These are phyloP conservation scores for Neotoxoptera formosana DNA, from an alignment of 1,140 invertebrate genomes.

Conservation along the genomic window DNA sequence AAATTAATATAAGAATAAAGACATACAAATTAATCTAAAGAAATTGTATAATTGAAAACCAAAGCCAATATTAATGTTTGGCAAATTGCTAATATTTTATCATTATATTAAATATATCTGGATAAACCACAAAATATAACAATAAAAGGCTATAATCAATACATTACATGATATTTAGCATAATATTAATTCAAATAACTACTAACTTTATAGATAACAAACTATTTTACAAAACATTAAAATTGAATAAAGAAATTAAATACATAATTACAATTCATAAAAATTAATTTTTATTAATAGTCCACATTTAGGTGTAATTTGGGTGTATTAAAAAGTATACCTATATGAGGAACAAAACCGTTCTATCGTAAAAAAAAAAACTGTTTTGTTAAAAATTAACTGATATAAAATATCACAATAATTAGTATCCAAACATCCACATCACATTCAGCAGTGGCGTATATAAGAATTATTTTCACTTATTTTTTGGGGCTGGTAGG, in stretches of 20 bases:
- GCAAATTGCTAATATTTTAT: neutral
- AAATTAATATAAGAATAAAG: neutral
- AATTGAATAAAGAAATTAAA: conserved; percentile 31
- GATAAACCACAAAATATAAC: neutral
- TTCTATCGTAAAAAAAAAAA: conserved; percentile 10
- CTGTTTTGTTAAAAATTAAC: neutral
- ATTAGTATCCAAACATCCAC: neutral
- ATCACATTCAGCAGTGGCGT: neutral
- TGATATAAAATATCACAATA: conserved; percentile 30
- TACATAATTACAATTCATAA: conserved; percentile 11
- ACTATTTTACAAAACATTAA: conserved; percentile 34
- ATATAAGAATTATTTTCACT: neutral
- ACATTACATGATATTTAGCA: conserved; percentile 10
- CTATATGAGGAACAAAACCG: conserved; percentile 32
- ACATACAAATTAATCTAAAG: neutral
- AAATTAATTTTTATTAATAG: neutral
- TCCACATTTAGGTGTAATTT: conserved; percentile 3
- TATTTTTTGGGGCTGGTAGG: neutral
- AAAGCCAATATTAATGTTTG: neutral
- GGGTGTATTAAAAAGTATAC: neutral
- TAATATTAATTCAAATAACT: conserved; percentile 8
- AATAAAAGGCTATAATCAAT: conserved; percentile 3
- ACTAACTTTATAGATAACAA: conserved; percentile 18
- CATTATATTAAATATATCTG: neutral
- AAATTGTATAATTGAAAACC: neutral